Conservation (phyloP, 2,888 invertebrate species). For the Nephrotoma appendiculata region DNA sequence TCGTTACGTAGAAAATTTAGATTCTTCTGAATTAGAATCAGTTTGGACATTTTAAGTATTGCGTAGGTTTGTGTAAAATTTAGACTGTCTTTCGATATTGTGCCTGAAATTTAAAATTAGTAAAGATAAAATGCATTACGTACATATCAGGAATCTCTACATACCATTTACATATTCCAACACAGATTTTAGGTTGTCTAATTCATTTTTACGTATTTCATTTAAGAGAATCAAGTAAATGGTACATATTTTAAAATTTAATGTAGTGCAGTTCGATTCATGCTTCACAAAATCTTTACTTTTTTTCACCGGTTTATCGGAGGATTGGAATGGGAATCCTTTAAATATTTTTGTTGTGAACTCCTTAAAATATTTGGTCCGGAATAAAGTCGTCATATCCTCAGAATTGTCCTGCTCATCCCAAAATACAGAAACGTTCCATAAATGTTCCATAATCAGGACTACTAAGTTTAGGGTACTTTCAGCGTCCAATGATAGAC, state of each 20-base stretch:
- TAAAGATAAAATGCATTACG: background rate
- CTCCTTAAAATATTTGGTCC: background rate
- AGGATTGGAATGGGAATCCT: conserved; percentile 26
- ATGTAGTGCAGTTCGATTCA: background rate
- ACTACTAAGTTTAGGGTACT: conserved; percentile 46
- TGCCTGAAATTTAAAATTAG: background rate
- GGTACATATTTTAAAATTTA: background rate
- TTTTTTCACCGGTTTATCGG: background rate
- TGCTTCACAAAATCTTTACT: background rate
- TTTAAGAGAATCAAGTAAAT: background rate
- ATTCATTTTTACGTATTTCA: background rate
- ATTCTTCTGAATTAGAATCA: background rate
- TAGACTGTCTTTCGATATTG: background rate
- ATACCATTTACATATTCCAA: background rate
- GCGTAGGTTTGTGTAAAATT: background rate
- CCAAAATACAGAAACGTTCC: conserved; percentile 33
- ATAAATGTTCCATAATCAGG: conserved; percentile 46
- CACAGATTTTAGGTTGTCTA: background rate
- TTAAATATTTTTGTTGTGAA: conserved; percentile 9
- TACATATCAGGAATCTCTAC: background rate
- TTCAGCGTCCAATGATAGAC: conserved; percentile 47
- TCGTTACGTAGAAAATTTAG: background rate
- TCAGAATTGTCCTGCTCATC: conserved; percentile 22
- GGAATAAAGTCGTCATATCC: conserved; percentile 36
- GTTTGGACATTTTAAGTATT: background rate